Conservation (phyloP, 2,113 vertebrate genomes). For the Corydoras sp. region DNA sequence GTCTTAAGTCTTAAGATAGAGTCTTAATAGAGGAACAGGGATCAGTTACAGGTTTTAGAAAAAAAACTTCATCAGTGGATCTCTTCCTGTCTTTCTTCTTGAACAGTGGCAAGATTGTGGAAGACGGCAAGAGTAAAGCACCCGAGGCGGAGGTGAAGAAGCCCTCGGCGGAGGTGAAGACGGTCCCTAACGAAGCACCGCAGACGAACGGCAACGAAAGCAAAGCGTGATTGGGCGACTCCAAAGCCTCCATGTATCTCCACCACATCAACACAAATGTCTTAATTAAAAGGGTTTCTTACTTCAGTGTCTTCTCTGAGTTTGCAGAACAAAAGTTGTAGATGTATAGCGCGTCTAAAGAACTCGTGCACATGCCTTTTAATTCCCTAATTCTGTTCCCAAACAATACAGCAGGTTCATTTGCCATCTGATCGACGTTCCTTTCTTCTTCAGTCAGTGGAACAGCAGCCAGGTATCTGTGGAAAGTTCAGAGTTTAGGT, state of each 20-base stretch:
- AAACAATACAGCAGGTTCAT: constrained; percentile 32
- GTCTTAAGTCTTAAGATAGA: too few relatives aligned
- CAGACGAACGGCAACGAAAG: constrained; percentile 90
- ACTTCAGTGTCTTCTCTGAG: constrained; percentile 80
- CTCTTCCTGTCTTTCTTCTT: constrained; percentile 30
- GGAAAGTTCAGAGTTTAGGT: constrained; percentile 45
- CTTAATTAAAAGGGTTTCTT: constrained; percentile 59
- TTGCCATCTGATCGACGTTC: constrained; percentile 38
- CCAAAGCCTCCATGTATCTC: constrained; percentile 54
- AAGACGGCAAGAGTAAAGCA: constrained; percentile 73
- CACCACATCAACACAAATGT: constrained; percentile 56
- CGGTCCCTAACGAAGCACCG: constrained; percentile 87
- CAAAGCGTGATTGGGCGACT: constrained; percentile 83
- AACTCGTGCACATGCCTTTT: constrained; percentile 73
- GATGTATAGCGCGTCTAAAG: constrained; percentile 73
- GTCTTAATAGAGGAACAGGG: constrained; percentile 15
- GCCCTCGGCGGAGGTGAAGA: constrained; percentile 82
- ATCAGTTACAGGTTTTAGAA: constrained; percentile 48
- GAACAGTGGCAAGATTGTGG: constrained; percentile 72
- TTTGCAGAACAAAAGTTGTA: constrained; percentile 67
- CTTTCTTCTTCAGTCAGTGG: constrained; percentile 27
- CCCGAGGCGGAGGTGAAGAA: constrained; percentile 73
- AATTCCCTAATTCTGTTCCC: constrained; percentile 14
- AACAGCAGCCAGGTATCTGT: constrained; percentile 37
- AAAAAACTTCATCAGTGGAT: neutral